A percentile compares a stretch with the other conserved stretches of the same genome.
These are phyloP conservation scores for Cordilura impudica DNA, from an alignment of 2,888 invertebrate species.

Conservation along the genomic window DNA sequence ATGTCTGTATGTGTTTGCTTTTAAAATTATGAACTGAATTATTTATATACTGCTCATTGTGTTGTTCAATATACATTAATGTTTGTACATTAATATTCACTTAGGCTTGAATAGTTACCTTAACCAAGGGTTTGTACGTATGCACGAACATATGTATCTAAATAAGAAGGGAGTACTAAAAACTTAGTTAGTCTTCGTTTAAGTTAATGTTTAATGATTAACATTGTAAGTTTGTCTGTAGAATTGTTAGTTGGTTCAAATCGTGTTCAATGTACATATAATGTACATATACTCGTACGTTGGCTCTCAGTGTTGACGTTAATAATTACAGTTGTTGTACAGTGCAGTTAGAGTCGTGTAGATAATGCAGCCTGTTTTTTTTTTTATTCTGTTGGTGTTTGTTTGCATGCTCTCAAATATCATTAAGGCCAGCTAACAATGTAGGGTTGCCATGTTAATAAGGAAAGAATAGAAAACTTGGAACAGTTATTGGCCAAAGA, in stretches of 20 bases:
- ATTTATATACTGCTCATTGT: constrained; percentile 35
- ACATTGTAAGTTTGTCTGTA: constrained; percentile 19
- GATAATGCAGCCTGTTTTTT: constrained; percentile 41
- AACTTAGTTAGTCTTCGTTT: constrained; percentile 26
- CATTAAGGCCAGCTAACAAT: constrained; percentile 42
- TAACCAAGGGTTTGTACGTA: not conserved
- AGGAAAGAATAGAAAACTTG: no score
- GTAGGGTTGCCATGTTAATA: constrained; percentile 35
- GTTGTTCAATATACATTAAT: constrained; percentile 1
- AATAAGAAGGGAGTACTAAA: not conserved
- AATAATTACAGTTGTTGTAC: constrained; percentile 45
- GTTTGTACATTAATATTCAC: constrained; percentile 23
- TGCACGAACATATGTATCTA: not conserved
- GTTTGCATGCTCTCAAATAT: constrained; percentile 51
- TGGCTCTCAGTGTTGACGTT: constrained; percentile 18
- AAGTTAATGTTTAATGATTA: constrained; percentile 42
- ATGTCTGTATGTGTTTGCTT: constrained; percentile 16
- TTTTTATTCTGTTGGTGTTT: constrained; percentile 16
- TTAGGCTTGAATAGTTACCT: constrained; percentile 43
- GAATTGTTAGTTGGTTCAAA: not conserved
- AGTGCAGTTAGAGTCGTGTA: constrained; percentile 30
- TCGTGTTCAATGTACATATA: not conserved
- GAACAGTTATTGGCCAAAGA: no score
- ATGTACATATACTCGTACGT: not conserved
- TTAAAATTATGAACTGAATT: constrained; percentile 53